A percentile compares a stretch with the other conserved stretches of the same genome.
phyloP scores from a whole-genome alignment of 2,113 vertebrate species.

The Engystomops pustulosus region DNA sequence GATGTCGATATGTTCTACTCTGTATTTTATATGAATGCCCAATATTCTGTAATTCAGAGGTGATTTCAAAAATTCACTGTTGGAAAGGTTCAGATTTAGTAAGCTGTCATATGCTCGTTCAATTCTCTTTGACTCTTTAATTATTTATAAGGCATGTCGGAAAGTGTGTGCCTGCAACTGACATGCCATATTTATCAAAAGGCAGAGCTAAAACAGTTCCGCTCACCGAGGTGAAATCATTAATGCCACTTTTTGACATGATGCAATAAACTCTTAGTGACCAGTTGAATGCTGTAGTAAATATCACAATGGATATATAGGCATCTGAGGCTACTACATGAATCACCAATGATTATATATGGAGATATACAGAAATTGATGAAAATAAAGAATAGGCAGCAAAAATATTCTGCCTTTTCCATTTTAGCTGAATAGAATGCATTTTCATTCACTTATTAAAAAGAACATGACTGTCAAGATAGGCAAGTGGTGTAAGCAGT shows the following conservation, averaged over 20 bases:
- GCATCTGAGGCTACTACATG: neutral
- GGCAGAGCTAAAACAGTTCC: constrained; percentile 57
- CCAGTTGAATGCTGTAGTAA: constrained; percentile 12
- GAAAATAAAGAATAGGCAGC: neutral
- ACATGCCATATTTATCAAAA: constrained; percentile 51
- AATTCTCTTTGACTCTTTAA: constrained; percentile 52
- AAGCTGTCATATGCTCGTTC: constrained; percentile 53
- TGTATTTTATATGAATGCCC: neutral
- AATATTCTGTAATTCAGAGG: constrained; percentile 22
- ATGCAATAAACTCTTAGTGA: constrained; percentile 40
- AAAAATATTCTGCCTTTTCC: neutral
- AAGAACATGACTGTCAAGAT: no score
- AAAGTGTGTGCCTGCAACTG: constrained; percentile 56
- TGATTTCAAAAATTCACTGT: constrained; percentile 33
- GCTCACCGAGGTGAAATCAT: constrained; percentile 50
- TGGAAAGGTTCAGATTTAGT: constrained; percentile 45
- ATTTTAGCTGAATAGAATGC: neutral
- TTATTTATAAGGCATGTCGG: constrained; percentile 53
- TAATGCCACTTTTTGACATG: constrained; percentile 44
- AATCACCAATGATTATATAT: neutral
- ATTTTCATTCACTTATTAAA: neutral
- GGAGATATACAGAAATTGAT: neutral
- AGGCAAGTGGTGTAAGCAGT: no score
- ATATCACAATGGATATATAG: constrained; percentile 15
- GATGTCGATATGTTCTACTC: constrained; percentile 4